Evolutionary conservation across 1,140 invertebrate genomes (phyloP).

Genomic region (Platyscapa corneri): DNA sequence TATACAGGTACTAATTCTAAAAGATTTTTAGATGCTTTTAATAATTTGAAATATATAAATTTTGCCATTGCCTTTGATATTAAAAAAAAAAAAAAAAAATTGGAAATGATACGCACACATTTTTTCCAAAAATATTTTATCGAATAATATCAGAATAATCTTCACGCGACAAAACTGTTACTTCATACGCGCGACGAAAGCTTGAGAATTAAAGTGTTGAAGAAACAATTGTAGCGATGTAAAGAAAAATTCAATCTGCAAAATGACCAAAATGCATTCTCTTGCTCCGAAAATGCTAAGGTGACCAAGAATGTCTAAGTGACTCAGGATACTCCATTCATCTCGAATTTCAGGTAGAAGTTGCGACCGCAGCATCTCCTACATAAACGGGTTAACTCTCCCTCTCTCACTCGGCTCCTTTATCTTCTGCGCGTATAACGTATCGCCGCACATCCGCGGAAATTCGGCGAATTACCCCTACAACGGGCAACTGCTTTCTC

Average conservation of each 20-base stretch:
- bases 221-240: neutral
- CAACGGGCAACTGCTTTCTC: conserved; percentile 1
- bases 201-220: too few relatives aligned
- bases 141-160: too few relatives aligned
- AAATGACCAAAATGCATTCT: neutral
- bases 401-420: neutral
- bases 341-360: conserved; percentile 29
- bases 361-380: neutral
- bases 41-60: too few relatives aligned
- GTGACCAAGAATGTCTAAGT: neutral
- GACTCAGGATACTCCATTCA: conserved; percentile 6
- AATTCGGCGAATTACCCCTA: conserved; percentile 37
- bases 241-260: neutral
- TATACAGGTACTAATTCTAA: too few relatives aligned
- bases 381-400: conserved; percentile 24
- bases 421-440: too few relatives aligned
- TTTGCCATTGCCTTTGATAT: too few relatives aligned
- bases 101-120: too few relatives aligned
- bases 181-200: too few relatives aligned
- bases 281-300: neutral
- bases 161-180: too few relatives aligned
- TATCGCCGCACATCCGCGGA: neutral
- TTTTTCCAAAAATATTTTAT: too few relatives aligned
- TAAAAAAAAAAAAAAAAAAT: too few relatives aligned
- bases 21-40: too few relatives aligned